These are phyloP conservation scores for Papilio dardanus DNA, from an alignment of 1,140 invertebrate genomes.

Conservation along the genomic window DNA sequence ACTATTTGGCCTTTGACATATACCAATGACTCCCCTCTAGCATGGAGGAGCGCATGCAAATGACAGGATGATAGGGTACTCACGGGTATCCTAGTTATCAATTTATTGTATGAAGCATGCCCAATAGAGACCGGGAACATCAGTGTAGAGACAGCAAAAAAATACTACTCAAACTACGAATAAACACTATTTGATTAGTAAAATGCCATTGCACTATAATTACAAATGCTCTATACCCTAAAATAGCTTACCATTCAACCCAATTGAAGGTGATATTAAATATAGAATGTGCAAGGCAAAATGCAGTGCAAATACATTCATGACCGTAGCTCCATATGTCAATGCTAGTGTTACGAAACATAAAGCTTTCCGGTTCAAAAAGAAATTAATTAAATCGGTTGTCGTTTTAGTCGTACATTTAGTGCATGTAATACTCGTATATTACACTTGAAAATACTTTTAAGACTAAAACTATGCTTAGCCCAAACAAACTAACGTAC, in stretches of 20 bases:
- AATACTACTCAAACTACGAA: background rate
- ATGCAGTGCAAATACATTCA: background rate
- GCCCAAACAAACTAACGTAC: too few relatives aligned
- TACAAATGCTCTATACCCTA: background rate
- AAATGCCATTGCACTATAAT: background rate
- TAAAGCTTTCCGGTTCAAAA: too few relatives aligned
- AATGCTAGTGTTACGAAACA: too few relatives aligned
- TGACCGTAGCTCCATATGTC: background rate
- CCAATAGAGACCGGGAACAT: background rate
- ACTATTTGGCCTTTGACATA: background rate
- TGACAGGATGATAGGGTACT: constrained; percentile 53
- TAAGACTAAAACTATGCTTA: too few relatives aligned
- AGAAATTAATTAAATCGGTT: too few relatives aligned
- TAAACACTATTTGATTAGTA: background rate
- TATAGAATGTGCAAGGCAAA: background rate
- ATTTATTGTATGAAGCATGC: constrained; percentile 45
- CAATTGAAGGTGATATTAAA: background rate
- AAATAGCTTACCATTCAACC: background rate
- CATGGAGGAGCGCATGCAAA: constrained; percentile 43
- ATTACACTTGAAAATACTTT: too few relatives aligned
- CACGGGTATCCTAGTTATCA: constrained; percentile 47
- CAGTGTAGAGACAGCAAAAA: constrained; percentile 42
- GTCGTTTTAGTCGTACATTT: too few relatives aligned
- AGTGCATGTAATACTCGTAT: too few relatives aligned
- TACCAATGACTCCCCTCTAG: background rate